Percentiles rank a stretch among this genome's conserved stretches.
Evolutionary conservation across 2,113 vertebrate species (phyloP).

Genomic region (Electrona antarctica): DNA sequence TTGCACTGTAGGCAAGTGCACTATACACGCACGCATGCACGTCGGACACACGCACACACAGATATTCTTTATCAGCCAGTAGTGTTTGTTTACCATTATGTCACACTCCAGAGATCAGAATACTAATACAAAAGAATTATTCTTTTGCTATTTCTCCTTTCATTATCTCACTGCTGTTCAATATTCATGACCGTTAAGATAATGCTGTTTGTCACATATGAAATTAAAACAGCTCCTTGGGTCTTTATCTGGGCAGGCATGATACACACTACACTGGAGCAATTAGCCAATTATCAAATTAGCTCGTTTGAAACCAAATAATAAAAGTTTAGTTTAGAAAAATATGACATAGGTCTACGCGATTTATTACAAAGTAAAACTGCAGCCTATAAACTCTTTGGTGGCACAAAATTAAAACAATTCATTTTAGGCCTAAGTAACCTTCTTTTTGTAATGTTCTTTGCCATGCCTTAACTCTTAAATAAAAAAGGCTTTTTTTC

Average conservation of each 20-base stretch:
- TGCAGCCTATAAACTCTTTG: too few relatives aligned
- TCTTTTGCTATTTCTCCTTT: neutral
- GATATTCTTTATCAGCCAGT: neutral
- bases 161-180: neutral
- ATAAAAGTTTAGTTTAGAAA: too few relatives aligned
- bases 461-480: too few relatives aligned
- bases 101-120: conserved; percentile 16
- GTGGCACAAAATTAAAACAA: too few relatives aligned
- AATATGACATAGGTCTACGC: too few relatives aligned
- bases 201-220: conserved; percentile 6
- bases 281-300: neutral
- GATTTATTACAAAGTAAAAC: too few relatives aligned
- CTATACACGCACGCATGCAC: neutral
- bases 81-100: neutral
- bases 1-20: too few relatives aligned
- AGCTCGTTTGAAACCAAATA: too few relatives aligned
- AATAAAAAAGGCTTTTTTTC: too few relatives aligned
- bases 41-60: neutral
- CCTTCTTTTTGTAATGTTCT: too few relatives aligned
- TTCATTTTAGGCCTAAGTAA: too few relatives aligned
- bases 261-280: neutral
- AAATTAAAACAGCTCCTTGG: neutral
- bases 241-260: neutral
- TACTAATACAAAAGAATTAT: conserved; percentile 2
- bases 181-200: neutral